Evolutionary conservation across 2,797 vertebrate genomes (phyloP).

Genomic region (Lithobates sylvaticus): DNA sequence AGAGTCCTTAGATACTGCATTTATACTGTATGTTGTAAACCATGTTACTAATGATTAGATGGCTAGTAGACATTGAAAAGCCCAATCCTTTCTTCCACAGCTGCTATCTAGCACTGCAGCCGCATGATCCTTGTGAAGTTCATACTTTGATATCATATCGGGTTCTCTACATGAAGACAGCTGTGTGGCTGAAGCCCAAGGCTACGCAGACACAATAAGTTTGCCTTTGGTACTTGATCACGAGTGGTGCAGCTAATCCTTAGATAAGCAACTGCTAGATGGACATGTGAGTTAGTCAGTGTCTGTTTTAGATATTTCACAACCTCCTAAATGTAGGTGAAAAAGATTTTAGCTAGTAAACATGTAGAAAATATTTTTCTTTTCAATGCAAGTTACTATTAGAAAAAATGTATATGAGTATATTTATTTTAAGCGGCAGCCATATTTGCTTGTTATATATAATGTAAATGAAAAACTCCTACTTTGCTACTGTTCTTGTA

Average conservation of each 20-base stretch:
- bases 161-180: slow-evolving; percentile 44
- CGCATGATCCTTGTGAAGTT: slow-evolving; percentile 48
- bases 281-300: slow-evolving; percentile 35
- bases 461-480: no score
- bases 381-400: no score
- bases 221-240: slow-evolving; percentile 53
- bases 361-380: neutral
- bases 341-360: slow-evolving; percentile 1
- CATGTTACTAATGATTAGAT: slow-evolving; percentile 37
- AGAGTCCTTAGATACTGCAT: slow-evolving; percentile 9
- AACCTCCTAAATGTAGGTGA: slow-evolving; percentile 27
- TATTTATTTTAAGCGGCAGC: no score
- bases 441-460: no score
- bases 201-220: slow-evolving; percentile 42
- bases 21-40: slow-evolving; percentile 12
- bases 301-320: slow-evolving; percentile 34
- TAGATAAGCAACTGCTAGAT: slow-evolving; percentile 49
- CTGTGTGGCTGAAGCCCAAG: slow-evolving; percentile 48
- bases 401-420: no score
- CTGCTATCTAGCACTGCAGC: slow-evolving; percentile 51
- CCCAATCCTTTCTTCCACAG: slow-evolving; percentile 34
- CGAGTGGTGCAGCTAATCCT: slow-evolving; percentile 47
- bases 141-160: slow-evolving; percentile 48
- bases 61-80: slow-evolving; percentile 33
- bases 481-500: no score